Evolutionary conservation across 2,797 vertebrate species (phyloP).

Genomic region (Sebastes diploproa): DNA sequence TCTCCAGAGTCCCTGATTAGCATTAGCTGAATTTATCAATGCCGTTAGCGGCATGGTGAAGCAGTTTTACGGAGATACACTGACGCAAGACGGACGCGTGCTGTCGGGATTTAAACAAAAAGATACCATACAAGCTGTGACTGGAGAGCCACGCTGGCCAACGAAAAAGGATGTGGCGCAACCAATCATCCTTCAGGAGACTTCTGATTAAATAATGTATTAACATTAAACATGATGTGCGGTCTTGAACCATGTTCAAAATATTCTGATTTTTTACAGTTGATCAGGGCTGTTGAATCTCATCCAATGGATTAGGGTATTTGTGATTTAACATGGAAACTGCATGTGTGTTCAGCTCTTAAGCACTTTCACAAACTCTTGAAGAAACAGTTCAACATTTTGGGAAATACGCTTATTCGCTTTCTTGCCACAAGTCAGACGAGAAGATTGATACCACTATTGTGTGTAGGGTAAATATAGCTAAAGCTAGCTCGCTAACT

Average conservation of each 20-base stretch:
- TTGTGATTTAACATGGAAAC: too few species aligned
- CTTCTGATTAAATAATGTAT: neutral
- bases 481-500: neutral
- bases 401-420: neutral
- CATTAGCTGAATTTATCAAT: neutral
- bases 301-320: neutral
- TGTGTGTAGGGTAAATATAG: neutral
- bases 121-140: neutral
- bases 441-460: neutral
- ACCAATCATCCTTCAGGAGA: neutral
- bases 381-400: neutral
- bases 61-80: neutral
- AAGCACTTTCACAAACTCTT: neutral
- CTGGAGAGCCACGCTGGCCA: neutral
- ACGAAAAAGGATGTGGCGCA: neutral
- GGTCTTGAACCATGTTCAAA: constrained; percentile 2
- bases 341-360: neutral
- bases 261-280: neutral
- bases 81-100: neutral
- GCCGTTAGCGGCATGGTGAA: neutral
- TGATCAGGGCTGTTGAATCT: neutral
- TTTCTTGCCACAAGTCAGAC: neutral
- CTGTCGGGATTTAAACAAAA: neutral
- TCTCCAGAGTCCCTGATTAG: constrained; percentile 36
- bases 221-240: constrained; percentile 10